Base-by-base conservation (phyloP, 2,888 invertebrate genomes). In the Atherix ibis region DNA sequence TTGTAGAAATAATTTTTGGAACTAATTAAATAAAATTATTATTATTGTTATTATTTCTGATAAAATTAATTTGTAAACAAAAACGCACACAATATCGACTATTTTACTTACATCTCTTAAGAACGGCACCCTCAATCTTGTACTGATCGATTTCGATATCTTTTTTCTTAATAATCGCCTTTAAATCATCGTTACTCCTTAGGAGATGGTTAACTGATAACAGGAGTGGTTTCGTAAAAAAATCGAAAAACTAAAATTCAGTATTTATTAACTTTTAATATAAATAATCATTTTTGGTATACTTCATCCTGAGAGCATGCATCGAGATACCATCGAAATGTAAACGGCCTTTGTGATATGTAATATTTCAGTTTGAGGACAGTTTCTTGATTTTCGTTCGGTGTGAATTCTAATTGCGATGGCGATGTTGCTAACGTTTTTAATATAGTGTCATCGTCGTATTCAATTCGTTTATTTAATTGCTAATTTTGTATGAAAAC, bases 131-230 rank as follows among this genome's bases (percentile, higher is more conserved):
- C 31, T 60, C 57, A 2, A 27, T 32, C 30, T 47, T 50, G 32
- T 51, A 59, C 32, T 59, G 54, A 3, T 44, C 40, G 2, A 59
- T 43, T 41, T 59, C 61, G 0, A 40, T 27, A 31, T 59, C 61
- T 33, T 60, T 59, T 30, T 51, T 50, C 2, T 38, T 40, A 6
- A 58, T 33, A 5, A 46, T 39, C 0, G 48, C 43, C 2, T 48
- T 40, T 16, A 56, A 36, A 13, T 45, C 40, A 2, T 40, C 38
- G 5, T 50, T 38, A 41, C 51, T 46, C 4, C 44, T 34, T 4
- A 40, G 35, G 2, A 54, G 35, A 2, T 32, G 40, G 3, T 42
- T 34, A 3, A 50, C 39, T 0, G 46, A 37, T 18, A 41, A 17
- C 4, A 53, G 35, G 0, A 54, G 29, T 5, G 50, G 45, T 15